These are phyloP conservation scores for Pachycephala philippinensis DNA, from an alignment of 2,113 vertebrate genomes.

Conservation along the genomic window DNA sequence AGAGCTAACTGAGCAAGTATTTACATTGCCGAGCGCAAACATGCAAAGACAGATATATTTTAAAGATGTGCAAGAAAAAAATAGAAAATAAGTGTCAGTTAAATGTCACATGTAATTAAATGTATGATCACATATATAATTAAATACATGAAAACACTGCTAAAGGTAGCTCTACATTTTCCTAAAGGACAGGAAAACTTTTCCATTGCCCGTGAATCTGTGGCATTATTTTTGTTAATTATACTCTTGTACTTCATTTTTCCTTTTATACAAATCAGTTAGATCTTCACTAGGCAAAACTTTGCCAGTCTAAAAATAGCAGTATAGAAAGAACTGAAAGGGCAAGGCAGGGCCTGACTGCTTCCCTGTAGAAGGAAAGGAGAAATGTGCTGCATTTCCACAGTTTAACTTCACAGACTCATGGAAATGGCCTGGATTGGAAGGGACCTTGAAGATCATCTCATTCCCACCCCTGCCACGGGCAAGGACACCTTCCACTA, in stretches of 20 bases:
- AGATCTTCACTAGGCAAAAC: neutral
- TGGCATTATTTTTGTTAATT: neutral
- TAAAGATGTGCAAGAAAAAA: neutral
- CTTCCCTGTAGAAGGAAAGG: too few species aligned
- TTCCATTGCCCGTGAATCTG: neutral
- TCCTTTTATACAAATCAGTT: neutral
- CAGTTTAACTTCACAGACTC: too few species aligned
- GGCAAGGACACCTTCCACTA: too few species aligned
- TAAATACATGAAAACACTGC: neutral
- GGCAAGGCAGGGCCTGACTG: too few species aligned
- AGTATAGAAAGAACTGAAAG: neutral
- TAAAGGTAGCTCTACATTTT: neutral
- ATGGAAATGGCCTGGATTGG: too few species aligned
- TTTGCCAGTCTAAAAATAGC: conserved; percentile 24
- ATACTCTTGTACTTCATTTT: neutral
- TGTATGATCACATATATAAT: neutral
- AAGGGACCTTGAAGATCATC: too few species aligned
- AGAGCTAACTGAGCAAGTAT: neutral
- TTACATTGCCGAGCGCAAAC: neutral
- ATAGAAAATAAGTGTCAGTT: neutral
- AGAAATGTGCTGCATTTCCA: too few species aligned
- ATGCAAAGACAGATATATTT: neutral
- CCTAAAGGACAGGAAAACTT: neutral
- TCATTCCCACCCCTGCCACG: too few species aligned
- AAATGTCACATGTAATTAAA: neutral